phyloP scores from a whole-genome alignment of 2,797 vertebrate genomes.

The Neomorphus geoffroyi region DNA sequence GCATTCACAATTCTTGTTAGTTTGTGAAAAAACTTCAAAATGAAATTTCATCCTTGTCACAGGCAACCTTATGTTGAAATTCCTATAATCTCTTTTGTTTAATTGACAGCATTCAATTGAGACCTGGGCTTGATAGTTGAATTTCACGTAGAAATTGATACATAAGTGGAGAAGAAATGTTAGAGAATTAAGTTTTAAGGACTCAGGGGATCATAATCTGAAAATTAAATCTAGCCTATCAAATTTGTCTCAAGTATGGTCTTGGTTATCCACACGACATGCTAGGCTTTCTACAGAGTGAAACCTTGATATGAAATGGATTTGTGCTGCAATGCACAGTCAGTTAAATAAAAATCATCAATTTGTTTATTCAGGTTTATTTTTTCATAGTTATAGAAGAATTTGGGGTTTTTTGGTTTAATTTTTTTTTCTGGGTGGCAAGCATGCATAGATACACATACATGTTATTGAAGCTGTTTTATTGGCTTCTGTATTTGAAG shows the following conservation, averaged over 20 bases:
- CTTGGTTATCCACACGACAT: not conserved
- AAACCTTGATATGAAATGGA: not conserved
- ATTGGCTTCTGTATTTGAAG: not conserved
- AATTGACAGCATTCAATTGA: not conserved
- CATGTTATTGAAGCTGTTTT: not conserved
- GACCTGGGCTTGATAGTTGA: not conserved
- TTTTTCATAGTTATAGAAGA: not conserved
- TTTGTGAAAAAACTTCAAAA: not conserved
- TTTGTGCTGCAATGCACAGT: not conserved
- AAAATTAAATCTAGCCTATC: not conserved
- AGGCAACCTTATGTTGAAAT: not conserved
- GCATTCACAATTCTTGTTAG: not conserved
- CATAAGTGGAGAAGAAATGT: not conserved
- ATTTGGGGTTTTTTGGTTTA: too few relatives aligned
- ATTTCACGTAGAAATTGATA: not conserved
- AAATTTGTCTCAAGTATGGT: not conserved
- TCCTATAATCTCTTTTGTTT: not conserved
- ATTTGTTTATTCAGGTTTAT: not conserved
- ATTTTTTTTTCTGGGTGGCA: not conserved
- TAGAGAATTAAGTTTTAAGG: not conserved
- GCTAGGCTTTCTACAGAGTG: not conserved
- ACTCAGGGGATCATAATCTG: not conserved
- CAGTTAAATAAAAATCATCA: not conserved
- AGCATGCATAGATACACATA: not conserved
- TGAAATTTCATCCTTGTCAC: not conserved